Base-by-base conservation (phyloP, 2,113 vertebrate species). In the Terrapene triunguis region DNA sequence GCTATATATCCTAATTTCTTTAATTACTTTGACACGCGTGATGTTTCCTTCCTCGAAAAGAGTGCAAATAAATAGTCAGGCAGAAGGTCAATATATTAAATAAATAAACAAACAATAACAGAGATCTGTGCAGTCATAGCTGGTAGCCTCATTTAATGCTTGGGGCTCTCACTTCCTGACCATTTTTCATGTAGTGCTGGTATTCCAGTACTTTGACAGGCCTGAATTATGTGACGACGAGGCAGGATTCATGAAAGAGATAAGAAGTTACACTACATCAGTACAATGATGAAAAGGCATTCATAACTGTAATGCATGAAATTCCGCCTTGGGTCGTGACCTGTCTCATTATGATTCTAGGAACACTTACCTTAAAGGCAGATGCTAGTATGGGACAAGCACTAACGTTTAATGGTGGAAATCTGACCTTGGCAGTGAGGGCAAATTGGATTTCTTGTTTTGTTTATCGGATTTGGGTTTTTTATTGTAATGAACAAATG, bases 161-260 rank as follows among this genome's bases (percentile, higher is more conserved):
- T 91, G 88, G 84, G 81, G 80, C 17, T 78, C 78, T 12, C 14
- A n/a, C 44, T 57, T 86, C 42, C 91, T 94, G 69, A 57, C 12
- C 35, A 42, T 88, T 90, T 89, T 72, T 84, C 65, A 84, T 83
- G 19, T 57, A 74, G 14, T 85, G 38, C 25, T 88, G 62, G n/a
- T 96, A 53, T 89, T 94, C 35, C 4, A 78, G 87, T 72, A 89
- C 51, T 93, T 86, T 65, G 38, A 53, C 65, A 91, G 57, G 24
- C 24, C 78, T 92, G 89, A 94, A 89, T 84, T 85, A 84, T 42
- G 62, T 38, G 79, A 80, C 65, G 82, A 53, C 50, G 88, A 95
- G 94, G 57, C 35, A 90, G 84, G 79, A 87, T 79, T 94, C 3
- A 8, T 95, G 79, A 85, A 83, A 13, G 80, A 27, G 83, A 74